phyloP scores from a whole-genome alignment of 2,888 invertebrate genomes.

The Scelioninae gen. 2 region DNA sequence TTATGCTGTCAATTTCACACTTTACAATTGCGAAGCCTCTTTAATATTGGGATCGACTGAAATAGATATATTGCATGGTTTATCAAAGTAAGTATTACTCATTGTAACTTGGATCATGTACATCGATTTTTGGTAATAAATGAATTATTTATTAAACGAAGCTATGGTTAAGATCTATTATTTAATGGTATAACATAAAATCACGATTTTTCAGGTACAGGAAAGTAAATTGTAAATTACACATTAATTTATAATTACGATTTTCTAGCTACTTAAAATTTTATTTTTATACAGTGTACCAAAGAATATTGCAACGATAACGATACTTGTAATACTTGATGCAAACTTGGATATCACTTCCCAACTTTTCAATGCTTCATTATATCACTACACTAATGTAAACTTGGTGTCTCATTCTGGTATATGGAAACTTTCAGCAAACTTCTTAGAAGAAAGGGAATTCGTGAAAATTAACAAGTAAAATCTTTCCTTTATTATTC shows the following conservation, averaged over 20 bases:
- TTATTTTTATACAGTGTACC: slow-evolving; percentile 41
- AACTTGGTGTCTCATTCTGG: slow-evolving; percentile 65
- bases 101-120: too few relatives aligned
- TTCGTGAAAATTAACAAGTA: slow-evolving; percentile 65
- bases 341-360: slow-evolving; percentile 54
- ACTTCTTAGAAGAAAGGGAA: slow-evolving; percentile 64
- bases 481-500: slow-evolving; percentile 48
- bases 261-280: background rate
- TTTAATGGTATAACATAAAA: too few relatives aligned
- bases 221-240: too few relatives aligned
- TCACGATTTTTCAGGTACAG: too few relatives aligned
- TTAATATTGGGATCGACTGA: slow-evolving; percentile 63
- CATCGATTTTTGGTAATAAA: background rate
- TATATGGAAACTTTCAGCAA: slow-evolving; percentile 67
- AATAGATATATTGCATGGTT: slow-evolving; percentile 43
- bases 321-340: slow-evolving; percentile 66
- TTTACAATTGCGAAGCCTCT: slow-evolving; percentile 64
- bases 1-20: slow-evolving; percentile 61
- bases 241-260: background rate
- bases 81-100: slow-evolving; percentile 9
- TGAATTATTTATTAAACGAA: background rate
- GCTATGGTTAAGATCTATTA: too few relatives aligned
- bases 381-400: slow-evolving; percentile 65
- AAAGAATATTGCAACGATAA: slow-evolving; percentile 61
- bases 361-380: slow-evolving; percentile 61